phyloP scores from a whole-genome alignment of 2,113 vertebrate species.

The Nothocercus julius region DNA sequence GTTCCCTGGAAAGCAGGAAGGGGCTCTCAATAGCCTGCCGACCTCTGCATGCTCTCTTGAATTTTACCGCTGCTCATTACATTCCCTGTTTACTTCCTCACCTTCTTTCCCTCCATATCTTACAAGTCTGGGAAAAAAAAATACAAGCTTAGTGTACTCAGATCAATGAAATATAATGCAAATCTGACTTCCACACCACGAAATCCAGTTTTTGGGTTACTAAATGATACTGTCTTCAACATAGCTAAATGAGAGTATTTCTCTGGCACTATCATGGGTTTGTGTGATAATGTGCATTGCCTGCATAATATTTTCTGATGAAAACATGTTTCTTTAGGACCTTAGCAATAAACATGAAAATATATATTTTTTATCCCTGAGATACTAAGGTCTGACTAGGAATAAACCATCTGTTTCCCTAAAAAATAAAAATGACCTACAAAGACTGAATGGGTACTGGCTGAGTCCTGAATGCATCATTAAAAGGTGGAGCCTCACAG shows the following conservation, averaged over 20 bases:
- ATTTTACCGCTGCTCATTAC: neutral
- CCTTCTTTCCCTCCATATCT: neutral
- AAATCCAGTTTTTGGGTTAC: neutral
- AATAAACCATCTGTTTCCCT: neutral
- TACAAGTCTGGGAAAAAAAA: neutral
- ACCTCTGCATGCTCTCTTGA: neutral
- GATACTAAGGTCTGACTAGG: neutral
- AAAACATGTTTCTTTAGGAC: neutral
- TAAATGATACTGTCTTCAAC: neutral
- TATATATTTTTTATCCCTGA: neutral
- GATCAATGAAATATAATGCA: neutral
- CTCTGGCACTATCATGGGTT: neutral
- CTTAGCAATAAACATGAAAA: neutral
- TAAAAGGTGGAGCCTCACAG: neutral
- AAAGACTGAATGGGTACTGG: neutral
- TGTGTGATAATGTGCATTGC: neutral
- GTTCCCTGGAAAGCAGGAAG: neutral
- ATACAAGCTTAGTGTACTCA: neutral
- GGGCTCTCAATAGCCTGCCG: neutral
- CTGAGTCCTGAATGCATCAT: neutral
- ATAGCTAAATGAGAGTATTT: neutral
- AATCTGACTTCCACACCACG: neutral
- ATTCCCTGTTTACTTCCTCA: neutral
- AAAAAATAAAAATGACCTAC: neutral
- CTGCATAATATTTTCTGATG: neutral